Conservation (phyloP, 1,140 invertebrate genomes). For the Heliconius eleuchia region DNA sequence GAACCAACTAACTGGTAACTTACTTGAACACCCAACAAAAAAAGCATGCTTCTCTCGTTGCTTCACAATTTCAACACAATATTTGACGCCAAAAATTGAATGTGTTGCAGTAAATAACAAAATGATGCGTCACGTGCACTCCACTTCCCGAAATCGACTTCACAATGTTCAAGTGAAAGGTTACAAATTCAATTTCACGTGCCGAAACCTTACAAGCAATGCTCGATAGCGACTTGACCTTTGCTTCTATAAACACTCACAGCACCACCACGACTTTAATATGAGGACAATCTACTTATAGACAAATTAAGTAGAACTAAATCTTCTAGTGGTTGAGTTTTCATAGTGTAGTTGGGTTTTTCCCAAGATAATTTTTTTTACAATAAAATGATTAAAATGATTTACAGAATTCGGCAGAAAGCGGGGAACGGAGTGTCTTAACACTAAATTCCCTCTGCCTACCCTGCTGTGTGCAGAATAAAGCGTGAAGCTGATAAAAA, state of each 20-base stretch:
- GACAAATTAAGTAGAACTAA: neutral
- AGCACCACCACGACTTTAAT: neutral
- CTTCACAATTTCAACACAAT: neutral
- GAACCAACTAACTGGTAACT: too few relatives aligned
- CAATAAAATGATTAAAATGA: too few relatives aligned
- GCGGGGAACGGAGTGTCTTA: too few relatives aligned
- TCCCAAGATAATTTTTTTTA: too few relatives aligned
- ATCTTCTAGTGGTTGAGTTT: neutral
- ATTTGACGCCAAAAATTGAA: neutral
- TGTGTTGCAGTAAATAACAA: neutral
- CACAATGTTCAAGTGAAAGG: conserved; percentile 4
- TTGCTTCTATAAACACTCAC: conserved; percentile 22
- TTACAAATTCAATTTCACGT: conserved; percentile 31
- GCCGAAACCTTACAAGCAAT: conserved; percentile 21
- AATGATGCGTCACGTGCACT: neutral
- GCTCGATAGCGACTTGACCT: conserved; percentile 23
- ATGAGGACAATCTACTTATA: conserved; percentile 21
- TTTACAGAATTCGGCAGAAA: too few relatives aligned
- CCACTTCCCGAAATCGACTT: neutral
- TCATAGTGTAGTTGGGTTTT: neutral
- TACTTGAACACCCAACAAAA: neutral
- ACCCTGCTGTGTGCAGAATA: too few relatives aligned
- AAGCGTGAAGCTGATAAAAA: neutral
- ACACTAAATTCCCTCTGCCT: too few relatives aligned
- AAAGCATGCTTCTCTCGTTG: neutral